These are phyloP conservation scores for Tetramorium alpestre DNA, from an alignment of 1,140 invertebrate species.

Conservation along the genomic window DNA sequence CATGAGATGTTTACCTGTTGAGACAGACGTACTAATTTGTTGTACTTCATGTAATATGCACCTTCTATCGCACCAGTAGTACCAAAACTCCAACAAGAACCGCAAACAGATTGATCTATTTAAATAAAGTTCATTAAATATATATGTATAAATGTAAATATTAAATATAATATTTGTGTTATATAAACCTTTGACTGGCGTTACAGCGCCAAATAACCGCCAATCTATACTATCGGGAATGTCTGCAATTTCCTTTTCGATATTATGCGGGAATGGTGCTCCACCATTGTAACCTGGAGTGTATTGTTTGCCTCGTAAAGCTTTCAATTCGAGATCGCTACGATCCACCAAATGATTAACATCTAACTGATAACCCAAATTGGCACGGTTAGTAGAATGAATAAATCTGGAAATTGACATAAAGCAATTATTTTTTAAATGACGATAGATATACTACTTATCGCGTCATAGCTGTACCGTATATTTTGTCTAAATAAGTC, in stretches of 20 bases:
- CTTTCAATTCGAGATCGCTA: slow-evolving; percentile 91
- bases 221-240: slow-evolving; percentile 93
- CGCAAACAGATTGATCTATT: slow-evolving; percentile 97
- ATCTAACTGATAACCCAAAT: slow-evolving; percentile 90
- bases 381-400: slow-evolving; percentile 93
- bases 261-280: slow-evolving; percentile 91
- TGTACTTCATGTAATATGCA: slow-evolving; percentile 94
- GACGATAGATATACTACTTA: background rate
- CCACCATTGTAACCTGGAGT: slow-evolving; percentile 90
- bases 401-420: slow-evolving; percentile 88
- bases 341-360: slow-evolving; percentile 97
- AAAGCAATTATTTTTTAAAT: background rate
- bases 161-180: slow-evolving; percentile 12
- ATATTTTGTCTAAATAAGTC: slow-evolving; percentile 96
- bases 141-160: background rate
- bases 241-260: slow-evolving; percentile 81
- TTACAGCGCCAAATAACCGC: slow-evolving; percentile 96
- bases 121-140: slow-evolving; percentile 6
- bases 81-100: slow-evolving; percentile 98
- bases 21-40: slow-evolving; percentile 92
- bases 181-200: slow-evolving; percentile 94
- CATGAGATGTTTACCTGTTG: slow-evolving; percentile 88
- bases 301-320: slow-evolving; percentile 91
- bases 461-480: slow-evolving; percentile 84
- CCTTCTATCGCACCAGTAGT: slow-evolving; percentile 97